phyloP scores from a whole-genome alignment of 1,140 invertebrate species.

The Pseudomyrmex gracilis region DNA sequence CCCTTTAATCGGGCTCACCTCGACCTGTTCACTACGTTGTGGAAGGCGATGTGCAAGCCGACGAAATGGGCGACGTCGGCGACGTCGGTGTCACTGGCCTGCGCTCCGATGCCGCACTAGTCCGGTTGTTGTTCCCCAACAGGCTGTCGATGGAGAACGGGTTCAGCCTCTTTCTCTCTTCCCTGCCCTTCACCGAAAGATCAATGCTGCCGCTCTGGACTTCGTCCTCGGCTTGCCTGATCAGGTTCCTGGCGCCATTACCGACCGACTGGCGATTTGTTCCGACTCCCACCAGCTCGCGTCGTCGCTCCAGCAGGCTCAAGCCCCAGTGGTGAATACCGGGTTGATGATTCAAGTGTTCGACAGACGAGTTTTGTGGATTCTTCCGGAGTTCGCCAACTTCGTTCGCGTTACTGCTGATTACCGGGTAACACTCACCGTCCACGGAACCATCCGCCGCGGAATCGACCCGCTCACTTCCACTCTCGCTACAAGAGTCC shows the following conservation, averaged over 20 bases:
- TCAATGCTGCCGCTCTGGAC: slow-evolving; percentile 84
- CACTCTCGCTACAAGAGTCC: slow-evolving; percentile 87
- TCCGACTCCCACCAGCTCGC: slow-evolving; percentile 78
- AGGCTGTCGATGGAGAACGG: slow-evolving; percentile 95
- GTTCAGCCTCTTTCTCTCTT: slow-evolving; percentile 88
- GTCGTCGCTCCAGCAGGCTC: slow-evolving; percentile 81
- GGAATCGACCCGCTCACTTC: slow-evolving; percentile 87
- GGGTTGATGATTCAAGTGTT: slow-evolving; percentile 82
- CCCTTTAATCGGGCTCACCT: slow-evolving; percentile 16
- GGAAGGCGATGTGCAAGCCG: slow-evolving; percentile 81
- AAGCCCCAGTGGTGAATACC: slow-evolving; percentile 83
- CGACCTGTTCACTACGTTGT: slow-evolving; percentile 81
- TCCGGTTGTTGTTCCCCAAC: slow-evolving; percentile 90
- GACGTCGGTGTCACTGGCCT: slow-evolving; percentile 77
- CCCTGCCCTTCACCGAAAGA: slow-evolving; percentile 84
- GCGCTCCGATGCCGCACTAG: slow-evolving; percentile 74
- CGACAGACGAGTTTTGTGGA: slow-evolving; percentile 69
- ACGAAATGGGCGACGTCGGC: slow-evolving; percentile 77
- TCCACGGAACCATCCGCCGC: slow-evolving; percentile 88
- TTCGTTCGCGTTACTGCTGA: slow-evolving; percentile 57
- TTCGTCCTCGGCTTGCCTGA: slow-evolving; percentile 80
- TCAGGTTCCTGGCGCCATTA: slow-evolving; percentile 69
- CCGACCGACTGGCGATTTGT: slow-evolving; percentile 57
- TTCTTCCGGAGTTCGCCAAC: slow-evolving; percentile 64
- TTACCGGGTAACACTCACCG: slow-evolving; percentile 82